phyloP scores from a whole-genome alignment of 2,888 invertebrate genomes.

The Leistus spinibarbis region DNA sequence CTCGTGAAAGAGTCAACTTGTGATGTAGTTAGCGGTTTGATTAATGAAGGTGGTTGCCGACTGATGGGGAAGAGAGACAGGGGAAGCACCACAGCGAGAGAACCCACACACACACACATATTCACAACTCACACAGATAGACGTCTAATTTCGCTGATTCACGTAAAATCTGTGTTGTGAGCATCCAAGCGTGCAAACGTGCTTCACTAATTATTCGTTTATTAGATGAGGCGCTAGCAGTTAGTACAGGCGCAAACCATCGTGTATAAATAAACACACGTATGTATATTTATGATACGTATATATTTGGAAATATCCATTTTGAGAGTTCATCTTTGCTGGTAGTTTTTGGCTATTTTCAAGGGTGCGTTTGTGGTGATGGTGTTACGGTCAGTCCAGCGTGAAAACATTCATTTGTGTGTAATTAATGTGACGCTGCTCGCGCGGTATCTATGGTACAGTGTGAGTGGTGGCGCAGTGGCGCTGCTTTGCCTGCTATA shows the following conservation, averaged over 20 bases:
- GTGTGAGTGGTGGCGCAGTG: background rate
- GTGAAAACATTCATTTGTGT: slow-evolving; percentile 20
- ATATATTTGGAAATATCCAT: no score
- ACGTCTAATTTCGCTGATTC: slow-evolving; percentile 52
- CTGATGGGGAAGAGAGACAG: no score
- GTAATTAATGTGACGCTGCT: background rate
- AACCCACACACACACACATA: no score
- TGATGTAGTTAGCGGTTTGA: slow-evolving; percentile 47
- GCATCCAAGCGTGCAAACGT: slow-evolving; percentile 45
- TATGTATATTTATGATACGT: no score
- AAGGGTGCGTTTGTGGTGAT: no score
- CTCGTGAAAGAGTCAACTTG: slow-evolving; percentile 33
- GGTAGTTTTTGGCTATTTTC: no score
- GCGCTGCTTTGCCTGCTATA: slow-evolving; percentile 44
- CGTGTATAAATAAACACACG: no score
- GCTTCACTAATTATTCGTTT: slow-evolving; percentile 49
- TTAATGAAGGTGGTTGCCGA: slow-evolving; percentile 50
- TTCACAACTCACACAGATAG: no score
- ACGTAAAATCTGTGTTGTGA: slow-evolving; percentile 49
- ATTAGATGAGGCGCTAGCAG: slow-evolving; percentile 40
- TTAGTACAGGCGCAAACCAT: no score
- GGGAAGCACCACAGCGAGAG: no score
- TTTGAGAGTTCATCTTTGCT: no score
- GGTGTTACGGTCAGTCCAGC: slow-evolving; percentile 4
- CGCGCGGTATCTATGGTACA: background rate